Evolutionary conservation across 2,113 vertebrate genomes (phyloP), one percentile per base, ranked within the genome.

Genomic region (Prietella phreatophila): DNA sequence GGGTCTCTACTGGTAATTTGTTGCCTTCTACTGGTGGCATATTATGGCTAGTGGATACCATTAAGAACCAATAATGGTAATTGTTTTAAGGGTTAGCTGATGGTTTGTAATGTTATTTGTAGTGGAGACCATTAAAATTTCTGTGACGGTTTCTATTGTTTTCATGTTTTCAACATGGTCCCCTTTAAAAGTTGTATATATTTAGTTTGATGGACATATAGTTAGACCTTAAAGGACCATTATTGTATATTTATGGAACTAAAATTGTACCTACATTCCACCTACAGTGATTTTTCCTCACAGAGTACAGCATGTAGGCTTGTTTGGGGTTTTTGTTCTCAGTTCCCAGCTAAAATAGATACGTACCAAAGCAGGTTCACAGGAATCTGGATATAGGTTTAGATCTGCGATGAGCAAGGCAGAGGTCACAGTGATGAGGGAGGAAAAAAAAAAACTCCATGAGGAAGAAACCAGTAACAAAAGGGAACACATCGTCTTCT

Each of bases 401-500:
- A 2, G 13, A 73, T 2, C 15, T 9, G 69, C 3, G 17, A 71
- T 36, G 30, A 71, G 15, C 25, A 33, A 36, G 36, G 27, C 27
- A 65, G 27, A n/a, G 63, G 27, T 65, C 27, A 14, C 3, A 14
- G 63, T 71, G 67, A 0, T 4, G 42, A 5, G 42, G 5, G 42
- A 5, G 42, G 42, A 33, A 8, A 17, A 22, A 36, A 10, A 11
- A 25, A 75, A 25, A 25, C 15, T 9, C 33, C 33, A 78, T 2
- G 11, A 78, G 42, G 6, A 22, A 39, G 3, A 39, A 73, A 39
- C 36, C 39, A 25, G 39, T 47, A 42, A 22, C 19, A 42, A 75
- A 42, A 78, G 25, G 42, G 75, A 78, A n/a, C 73, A 47, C 75
- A 78, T 78, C 75, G 25, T 78, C 22, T 78, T 78, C 11, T 50